Evolutionary conservation across 2,797 vertebrate species (phyloP), one percentile per base, ranked within the genome.

Genomic region (Myotis myotis): DNA sequence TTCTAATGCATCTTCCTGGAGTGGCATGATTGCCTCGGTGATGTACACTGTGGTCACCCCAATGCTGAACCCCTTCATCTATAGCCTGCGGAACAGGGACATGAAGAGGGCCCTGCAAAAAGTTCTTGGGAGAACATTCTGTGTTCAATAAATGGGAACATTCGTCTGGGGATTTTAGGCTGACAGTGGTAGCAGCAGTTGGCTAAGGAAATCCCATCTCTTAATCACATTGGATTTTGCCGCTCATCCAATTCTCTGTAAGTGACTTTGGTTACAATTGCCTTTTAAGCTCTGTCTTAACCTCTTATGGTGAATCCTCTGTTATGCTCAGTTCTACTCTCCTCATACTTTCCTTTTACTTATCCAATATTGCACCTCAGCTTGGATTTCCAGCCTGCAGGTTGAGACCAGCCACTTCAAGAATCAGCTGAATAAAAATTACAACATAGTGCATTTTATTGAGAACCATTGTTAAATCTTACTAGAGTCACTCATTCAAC

Each of bases 31-130:
- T 2, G 33, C 76, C 72, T 93, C 68, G 0, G 70, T 84, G 72
- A 95, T 84, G 83, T 90, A 88, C 87, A 93, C 87, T 1, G 22
- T 95, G 33, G 25, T 94, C 76, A 89, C 93, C 23, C 95, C 95
- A 38, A 87, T 89, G 91, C 68, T 93, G 90, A 97, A 95, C 64
- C 96, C 87, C 10, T 97, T 95, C 28, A 70, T 95, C 71, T 95
- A 93, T 12, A 93, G 94, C 47, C 51, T 97, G 41, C 17, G 30
- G 70, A 96, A 96, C 85, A 87, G 13, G 30, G 88, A 93, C 20
- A 70, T 96, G 30, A 85, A 87, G 55, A 87, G 10, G 13, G 88
- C 88, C 30, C 30, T 93, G 16, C 19, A 13, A 55, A 94, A 38
- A 64, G 62, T 44, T 66, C 62, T 57, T 76, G 51, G 13, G 25